Evolutionary conservation across 2,888 invertebrate species (phyloP).

Genomic region (Acrobasis repandana): DNA sequence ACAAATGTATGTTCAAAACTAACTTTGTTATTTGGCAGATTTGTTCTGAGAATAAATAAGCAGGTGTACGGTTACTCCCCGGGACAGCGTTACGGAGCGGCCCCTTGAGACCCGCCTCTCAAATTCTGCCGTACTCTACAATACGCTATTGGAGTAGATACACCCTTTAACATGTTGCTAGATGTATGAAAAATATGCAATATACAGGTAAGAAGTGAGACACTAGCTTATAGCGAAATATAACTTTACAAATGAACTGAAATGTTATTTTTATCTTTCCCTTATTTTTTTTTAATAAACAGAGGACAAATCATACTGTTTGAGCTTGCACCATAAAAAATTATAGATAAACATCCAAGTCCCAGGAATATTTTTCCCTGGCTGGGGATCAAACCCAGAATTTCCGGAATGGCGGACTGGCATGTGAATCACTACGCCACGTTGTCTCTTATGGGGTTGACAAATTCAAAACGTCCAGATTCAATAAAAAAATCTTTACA

Average conservation of each 20-base stretch:
- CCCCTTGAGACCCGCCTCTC: conserved; percentile 4
- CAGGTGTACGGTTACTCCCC: conserved; percentile 11
- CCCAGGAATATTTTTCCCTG: no score
- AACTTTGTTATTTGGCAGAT: conserved; percentile 18
- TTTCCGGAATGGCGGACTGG: no score
- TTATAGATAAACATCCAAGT: no score
- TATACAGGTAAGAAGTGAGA: background rate
- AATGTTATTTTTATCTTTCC: no score
- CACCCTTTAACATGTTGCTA: background rate
- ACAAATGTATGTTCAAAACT: background rate
- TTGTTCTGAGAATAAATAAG: conserved; percentile 15
- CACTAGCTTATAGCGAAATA: background rate
- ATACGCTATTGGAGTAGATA: background rate
- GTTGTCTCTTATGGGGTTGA: no score
- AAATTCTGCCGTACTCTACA: background rate
- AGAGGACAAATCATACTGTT: no score
- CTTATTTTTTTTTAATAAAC: no score
- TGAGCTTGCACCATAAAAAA: no score
- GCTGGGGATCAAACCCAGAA: no score
- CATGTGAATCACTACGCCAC: no score
- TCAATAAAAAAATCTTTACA: no score
- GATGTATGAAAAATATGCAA: background rate
- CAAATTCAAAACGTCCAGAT: no score
- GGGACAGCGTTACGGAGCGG: conserved; percentile 12
- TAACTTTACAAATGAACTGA: background rate